These are phyloP conservation scores for Agriopis aurantiaria DNA, from an alignment of 2,888 invertebrate genomes.

Conservation along the genomic window DNA sequence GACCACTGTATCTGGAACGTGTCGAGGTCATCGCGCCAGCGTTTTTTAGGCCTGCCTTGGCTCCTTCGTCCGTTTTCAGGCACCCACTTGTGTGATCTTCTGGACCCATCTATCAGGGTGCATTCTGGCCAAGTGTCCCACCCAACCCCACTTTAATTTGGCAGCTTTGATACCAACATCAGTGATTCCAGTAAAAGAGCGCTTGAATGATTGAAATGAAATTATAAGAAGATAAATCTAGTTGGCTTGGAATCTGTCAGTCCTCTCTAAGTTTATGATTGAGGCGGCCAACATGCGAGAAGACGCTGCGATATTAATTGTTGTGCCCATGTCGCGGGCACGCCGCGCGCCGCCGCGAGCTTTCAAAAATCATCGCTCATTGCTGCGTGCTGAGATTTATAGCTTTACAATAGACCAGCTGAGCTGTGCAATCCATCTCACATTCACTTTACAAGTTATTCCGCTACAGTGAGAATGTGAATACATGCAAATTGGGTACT, in stretches of 20 bases:
- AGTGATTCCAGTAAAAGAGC: too few relatives aligned
- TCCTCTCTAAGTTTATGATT: constrained; percentile 9
- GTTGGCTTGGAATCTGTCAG: not conserved
- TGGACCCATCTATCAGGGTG: too few relatives aligned
- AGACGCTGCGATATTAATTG: constrained; percentile 79
- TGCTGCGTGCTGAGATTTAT: constrained; percentile 66
- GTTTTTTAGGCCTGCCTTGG: too few relatives aligned
- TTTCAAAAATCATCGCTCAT: constrained; percentile 81
- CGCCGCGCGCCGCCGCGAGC: constrained; percentile 57
- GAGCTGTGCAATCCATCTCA: constrained; percentile 9
- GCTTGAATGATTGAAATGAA: too few relatives aligned
- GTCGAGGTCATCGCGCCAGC: too few relatives aligned
- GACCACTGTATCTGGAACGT: too few relatives aligned
- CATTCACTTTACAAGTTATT: constrained; percentile 7
- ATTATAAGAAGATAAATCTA: too few relatives aligned
- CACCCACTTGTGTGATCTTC: too few relatives aligned
- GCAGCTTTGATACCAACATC: too few relatives aligned
- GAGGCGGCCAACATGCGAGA: constrained; percentile 47
- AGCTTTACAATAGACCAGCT: constrained; percentile 47
- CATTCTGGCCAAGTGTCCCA: too few relatives aligned
- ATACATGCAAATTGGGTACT: not conserved
- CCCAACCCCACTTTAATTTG: too few relatives aligned
- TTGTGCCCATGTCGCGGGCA: constrained; percentile 67
- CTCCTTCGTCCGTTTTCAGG: too few relatives aligned
- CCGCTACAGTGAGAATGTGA: constrained; percentile 36